phyloP scores from a whole-genome alignment of 2,113 vertebrate species.

The Caranx ignobilis region DNA sequence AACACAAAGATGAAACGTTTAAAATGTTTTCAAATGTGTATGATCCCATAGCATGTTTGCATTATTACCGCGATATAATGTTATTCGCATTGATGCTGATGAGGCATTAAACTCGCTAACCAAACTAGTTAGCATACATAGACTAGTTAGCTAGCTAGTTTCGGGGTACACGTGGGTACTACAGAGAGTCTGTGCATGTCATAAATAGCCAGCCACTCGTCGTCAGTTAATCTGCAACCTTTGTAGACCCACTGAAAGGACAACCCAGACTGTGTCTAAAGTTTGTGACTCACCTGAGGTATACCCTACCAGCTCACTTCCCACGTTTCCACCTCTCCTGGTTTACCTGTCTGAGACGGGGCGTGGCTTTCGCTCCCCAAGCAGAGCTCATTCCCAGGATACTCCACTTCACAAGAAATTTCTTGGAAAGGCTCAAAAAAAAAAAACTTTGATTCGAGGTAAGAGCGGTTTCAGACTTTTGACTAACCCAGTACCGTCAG shows the following conservation, averaged over 20 bases:
- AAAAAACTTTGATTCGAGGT: slow-evolving; percentile 46
- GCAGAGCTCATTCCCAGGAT: slow-evolving; percentile 8
- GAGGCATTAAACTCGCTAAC: too few relatives aligned
- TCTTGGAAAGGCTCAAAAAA: slow-evolving; percentile 19
- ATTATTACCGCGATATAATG: not conserved
- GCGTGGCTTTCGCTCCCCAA: slow-evolving; percentile 43
- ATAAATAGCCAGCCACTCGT: too few relatives aligned
- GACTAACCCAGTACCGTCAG: not conserved
- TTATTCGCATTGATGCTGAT: too few relatives aligned
- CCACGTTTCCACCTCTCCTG: not conserved
- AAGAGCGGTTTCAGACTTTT: slow-evolving; percentile 28
- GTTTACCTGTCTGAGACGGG: slow-evolving; percentile 56
- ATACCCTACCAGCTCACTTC: not conserved
- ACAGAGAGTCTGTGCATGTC: too few relatives aligned
- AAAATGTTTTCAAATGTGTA: too few relatives aligned
- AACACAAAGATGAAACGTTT: too few relatives aligned
- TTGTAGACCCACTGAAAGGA: too few relatives aligned
- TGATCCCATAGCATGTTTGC: not conserved
- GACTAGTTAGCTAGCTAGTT: too few relatives aligned
- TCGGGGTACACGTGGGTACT: too few relatives aligned
- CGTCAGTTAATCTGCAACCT: too few relatives aligned
- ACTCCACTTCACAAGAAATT: slow-evolving; percentile 16
- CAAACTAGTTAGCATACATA: too few relatives aligned
- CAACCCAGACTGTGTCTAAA: too few relatives aligned
- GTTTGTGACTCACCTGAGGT: not conserved